These are phyloP conservation scores for Ceratosolen solmsi DNA, from an alignment of 1,140 invertebrate genomes.

Conservation along the genomic window DNA sequence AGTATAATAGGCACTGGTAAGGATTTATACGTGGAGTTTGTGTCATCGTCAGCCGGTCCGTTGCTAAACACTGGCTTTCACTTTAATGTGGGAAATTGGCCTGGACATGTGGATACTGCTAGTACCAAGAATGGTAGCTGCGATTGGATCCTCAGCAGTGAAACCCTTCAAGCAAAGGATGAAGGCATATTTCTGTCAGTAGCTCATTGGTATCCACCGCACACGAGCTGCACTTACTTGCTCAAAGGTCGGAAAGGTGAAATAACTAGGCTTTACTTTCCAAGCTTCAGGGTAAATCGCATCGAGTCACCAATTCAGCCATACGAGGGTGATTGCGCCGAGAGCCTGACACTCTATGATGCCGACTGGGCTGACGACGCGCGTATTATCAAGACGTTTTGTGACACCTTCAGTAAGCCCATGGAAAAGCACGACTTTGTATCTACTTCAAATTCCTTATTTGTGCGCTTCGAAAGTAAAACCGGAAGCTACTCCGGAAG, in stretches of 20 bases:
- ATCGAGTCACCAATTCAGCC: slow-evolving; percentile 90
- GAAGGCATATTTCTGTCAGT: slow-evolving; percentile 92
- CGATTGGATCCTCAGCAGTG: slow-evolving; percentile 88
- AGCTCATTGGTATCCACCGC: slow-evolving; percentile 92
- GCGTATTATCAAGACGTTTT: slow-evolving; percentile 91
- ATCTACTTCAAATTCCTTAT: slow-evolving; percentile 87
- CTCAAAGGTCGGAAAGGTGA: slow-evolving; percentile 88
- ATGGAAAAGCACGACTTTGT: slow-evolving; percentile 95
- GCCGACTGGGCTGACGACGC: slow-evolving; percentile 88
- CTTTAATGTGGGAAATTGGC: slow-evolving; percentile 94
- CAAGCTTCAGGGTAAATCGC: slow-evolving; percentile 90
- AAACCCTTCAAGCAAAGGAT: slow-evolving; percentile 83
- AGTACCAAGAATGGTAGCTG: slow-evolving; percentile 88
- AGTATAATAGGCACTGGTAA: slow-evolving; percentile 93
- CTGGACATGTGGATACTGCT: slow-evolving; percentile 89
- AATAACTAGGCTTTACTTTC: slow-evolving; percentile 90
- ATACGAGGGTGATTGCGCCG: slow-evolving; percentile 89
- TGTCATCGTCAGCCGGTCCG: slow-evolving; percentile 90
- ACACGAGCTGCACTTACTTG: slow-evolving; percentile 91
- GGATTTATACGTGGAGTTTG: slow-evolving; percentile 92
- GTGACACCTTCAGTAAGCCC: slow-evolving; percentile 91
- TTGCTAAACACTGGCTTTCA: slow-evolving; percentile 92
- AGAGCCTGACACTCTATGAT: slow-evolving; percentile 90
- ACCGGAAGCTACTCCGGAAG: slow-evolving; percentile 91
- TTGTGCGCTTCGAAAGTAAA: slow-evolving; percentile 90